phyloP scores from a whole-genome alignment of 2,888 invertebrate species.

The Drosophila austrosaltans region DNA sequence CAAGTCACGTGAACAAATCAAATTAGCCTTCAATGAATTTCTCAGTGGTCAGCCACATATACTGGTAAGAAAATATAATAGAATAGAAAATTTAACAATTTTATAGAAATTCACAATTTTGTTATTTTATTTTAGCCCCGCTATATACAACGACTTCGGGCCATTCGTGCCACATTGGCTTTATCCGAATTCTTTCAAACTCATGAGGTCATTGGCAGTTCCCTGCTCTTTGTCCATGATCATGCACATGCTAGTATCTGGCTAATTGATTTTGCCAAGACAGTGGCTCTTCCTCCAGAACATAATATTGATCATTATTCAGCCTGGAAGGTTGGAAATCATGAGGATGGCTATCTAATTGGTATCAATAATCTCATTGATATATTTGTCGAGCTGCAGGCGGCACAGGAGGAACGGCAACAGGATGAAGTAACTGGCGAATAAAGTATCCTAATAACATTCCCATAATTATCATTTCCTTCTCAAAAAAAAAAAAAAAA shows the following conservation, averaged over 20 bases:
- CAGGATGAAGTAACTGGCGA: conserved; percentile 3
- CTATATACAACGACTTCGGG: conserved; percentile 93
- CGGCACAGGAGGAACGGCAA: conserved; percentile 45
- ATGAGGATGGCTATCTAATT: conserved; percentile 97
- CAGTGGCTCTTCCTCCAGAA: conserved; percentile 90
- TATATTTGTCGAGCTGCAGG: conserved; percentile 86
- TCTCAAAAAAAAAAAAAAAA: background rate
- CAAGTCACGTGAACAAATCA: conserved; percentile 92
- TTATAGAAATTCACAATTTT: background rate
- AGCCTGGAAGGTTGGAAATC: conserved; percentile 97
- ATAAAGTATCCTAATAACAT: background rate
- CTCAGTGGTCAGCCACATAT: conserved; percentile 91
- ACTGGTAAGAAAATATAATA: conserved; percentile 86
- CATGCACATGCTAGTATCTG: conserved; percentile 93
- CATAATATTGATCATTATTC: conserved; percentile 90
- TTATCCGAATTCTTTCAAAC: conserved; percentile 94
- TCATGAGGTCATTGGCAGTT: conserved; percentile 98
- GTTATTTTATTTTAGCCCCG: conserved; percentile 86
- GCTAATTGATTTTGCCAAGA: conserved; percentile 99
- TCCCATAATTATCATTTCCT: conserved; percentile 3
- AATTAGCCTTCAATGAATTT: conserved; percentile 91
- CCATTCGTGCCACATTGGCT: conserved; percentile 92
- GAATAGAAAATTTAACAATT: background rate
- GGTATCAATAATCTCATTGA: conserved; percentile 95
- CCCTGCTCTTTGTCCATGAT: conserved; percentile 97